A percentile compares a stretch with the other conserved stretches of the same genome.
Evolutionary conservation across 2,113 vertebrate species (phyloP).

Genomic region (Pluvianellus socialis): DNA sequence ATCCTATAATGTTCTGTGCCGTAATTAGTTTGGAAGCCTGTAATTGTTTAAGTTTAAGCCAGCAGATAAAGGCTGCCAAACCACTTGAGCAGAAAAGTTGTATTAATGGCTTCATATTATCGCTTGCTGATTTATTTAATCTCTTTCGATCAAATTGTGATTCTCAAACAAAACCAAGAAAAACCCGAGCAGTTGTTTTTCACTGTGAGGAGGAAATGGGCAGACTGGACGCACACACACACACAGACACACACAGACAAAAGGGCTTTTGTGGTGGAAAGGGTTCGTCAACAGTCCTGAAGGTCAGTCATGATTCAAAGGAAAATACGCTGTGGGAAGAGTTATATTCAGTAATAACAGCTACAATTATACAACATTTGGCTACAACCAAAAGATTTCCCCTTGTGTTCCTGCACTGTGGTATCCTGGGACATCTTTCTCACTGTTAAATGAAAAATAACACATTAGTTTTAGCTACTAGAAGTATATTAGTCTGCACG

Average conservation of each 20-base stretch:
- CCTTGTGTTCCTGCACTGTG: not conserved
- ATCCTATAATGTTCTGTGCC: slow-evolving; percentile 62
- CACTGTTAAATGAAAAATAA: not conserved
- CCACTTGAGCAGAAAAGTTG: slow-evolving; percentile 74
- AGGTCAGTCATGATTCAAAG: slow-evolving; percentile 54
- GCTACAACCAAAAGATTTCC: not conserved
- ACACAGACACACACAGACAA: not conserved
- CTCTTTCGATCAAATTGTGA: slow-evolving; percentile 69
- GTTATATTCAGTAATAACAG: not conserved
- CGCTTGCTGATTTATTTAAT: slow-evolving; percentile 74
- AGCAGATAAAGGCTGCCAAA: slow-evolving; percentile 73
- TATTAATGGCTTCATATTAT: slow-evolving; percentile 72
- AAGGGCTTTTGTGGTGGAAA: slow-evolving; percentile 57
- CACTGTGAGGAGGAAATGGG: slow-evolving; percentile 11
- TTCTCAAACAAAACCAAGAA: slow-evolving; percentile 51
- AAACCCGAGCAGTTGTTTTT: slow-evolving; percentile 28
- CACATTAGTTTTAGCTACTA: not conserved
- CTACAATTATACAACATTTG: not conserved
- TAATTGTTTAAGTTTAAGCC: slow-evolving; percentile 76
- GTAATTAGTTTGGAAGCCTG: slow-evolving; percentile 76
- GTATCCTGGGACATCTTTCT: not conserved
- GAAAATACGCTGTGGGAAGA: not conserved
- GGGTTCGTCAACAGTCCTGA: not conserved
- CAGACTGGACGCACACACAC: slow-evolving; percentile 30
- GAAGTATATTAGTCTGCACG: not conserved